Evolutionary conservation across 2,888 invertebrate species (phyloP).

Genomic region (Hydroisotoma schaefferi): DNA sequence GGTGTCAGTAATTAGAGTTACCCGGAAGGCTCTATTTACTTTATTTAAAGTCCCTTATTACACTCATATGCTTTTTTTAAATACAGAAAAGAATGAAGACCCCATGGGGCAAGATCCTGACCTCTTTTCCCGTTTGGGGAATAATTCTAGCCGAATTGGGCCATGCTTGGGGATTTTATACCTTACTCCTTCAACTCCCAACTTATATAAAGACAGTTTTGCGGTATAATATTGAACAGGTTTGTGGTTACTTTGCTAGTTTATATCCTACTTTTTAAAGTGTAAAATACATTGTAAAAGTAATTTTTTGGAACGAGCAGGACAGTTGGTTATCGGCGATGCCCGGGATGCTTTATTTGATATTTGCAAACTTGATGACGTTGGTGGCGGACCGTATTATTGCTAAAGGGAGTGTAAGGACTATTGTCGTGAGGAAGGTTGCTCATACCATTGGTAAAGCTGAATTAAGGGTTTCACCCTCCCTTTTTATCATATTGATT

Average conservation of each 20-base stretch:
- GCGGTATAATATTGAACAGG: constrained; percentile 72
- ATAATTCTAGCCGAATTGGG: constrained; percentile 69
- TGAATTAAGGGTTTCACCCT: not conserved
- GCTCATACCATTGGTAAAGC: not conserved
- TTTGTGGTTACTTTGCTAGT: too few species aligned
- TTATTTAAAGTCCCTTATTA: not conserved
- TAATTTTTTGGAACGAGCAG: constrained; percentile 18
- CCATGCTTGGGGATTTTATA: constrained; percentile 77
- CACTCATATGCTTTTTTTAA: not conserved
- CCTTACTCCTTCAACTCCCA: constrained; percentile 74
- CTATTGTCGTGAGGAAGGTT: not conserved
- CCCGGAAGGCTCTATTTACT: too few species aligned
- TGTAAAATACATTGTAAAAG: constrained; percentile 3
- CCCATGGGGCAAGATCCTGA: constrained; percentile 65
- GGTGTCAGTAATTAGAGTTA: not conserved
- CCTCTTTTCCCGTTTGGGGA: constrained; percentile 76
- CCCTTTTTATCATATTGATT: not conserved
- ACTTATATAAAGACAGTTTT: constrained; percentile 80
- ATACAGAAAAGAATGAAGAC: too few species aligned
- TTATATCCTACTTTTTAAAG: constrained; percentile 51
- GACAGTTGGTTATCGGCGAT: constrained; percentile 48
- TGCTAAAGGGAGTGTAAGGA: not conserved
- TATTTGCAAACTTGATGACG: not conserved
- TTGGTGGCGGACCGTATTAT: not conserved
- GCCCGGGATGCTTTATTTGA: not conserved